Evolutionary conservation across 2,888 invertebrate species (phyloP), one percentile per base, ranked within the genome.

Genomic region (Apotomis betuletana): DNA sequence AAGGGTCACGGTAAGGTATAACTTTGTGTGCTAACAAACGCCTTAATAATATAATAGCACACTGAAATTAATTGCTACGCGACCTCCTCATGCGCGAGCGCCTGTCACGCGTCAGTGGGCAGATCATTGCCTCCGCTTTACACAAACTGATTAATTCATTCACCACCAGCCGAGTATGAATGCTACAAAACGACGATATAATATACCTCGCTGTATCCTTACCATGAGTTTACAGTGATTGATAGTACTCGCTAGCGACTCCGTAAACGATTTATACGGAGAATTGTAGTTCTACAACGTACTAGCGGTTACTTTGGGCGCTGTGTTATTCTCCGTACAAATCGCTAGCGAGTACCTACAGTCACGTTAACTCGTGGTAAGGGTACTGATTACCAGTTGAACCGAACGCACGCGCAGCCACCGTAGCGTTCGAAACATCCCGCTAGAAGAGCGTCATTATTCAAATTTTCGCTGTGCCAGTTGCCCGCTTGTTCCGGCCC

Each of bases 401-500:
- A 81, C 76, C 76, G 75, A 82, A 78, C 83, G 80, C 79, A 74
- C 77, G 78, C 83, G 85, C 88, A 90, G 78, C 84, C 86, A 91
- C 83, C 92, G 90, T 90, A 86, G 85, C 90, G 90, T 86, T 86
- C 83, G 85, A 86, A 89, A 83, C 83, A 89, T 84, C 87, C 92
- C 93, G 92, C 92, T 92, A 92, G 86, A 81, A 92, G 86, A 81
- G 89, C 86, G 88, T 91, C 91, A 92, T 92, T 92, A 93, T 91
- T 91, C 88, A 91, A 92, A 92, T 92, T 91, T 92, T 91, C 89
- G 87, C 88, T 89, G 93, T 89, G 89, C 92, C 83, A 91, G 88
- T 90, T 91, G 89, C 90, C 91, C 86, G 89, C 87, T 90, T 92
- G 92, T 93, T 93, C 90, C 93, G 92, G 92, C 86, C 89, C 82